phyloP scores from a whole-genome alignment of 2,888 invertebrate species.

The Palloptera scutellata region DNA sequence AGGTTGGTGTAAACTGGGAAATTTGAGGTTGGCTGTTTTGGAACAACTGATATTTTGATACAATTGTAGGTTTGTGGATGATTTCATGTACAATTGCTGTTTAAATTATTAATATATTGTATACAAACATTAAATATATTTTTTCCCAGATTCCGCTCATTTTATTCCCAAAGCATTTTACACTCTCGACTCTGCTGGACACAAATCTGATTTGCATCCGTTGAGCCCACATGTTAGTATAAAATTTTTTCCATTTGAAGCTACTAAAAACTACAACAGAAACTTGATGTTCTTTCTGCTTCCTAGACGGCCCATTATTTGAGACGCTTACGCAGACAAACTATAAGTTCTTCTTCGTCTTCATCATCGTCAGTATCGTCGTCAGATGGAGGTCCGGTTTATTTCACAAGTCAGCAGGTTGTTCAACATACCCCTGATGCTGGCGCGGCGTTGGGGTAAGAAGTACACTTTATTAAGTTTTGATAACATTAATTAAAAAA shows the following conservation, averaged over 20 bases:
- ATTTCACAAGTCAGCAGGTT: conserved; percentile 38
- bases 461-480: neutral
- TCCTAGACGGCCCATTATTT: conserved; percentile 43
- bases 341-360: conserved; percentile 40
- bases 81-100: no score
- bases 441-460: neutral
- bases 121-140: neutral
- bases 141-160: conserved; percentile 49
- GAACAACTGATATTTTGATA: no score
- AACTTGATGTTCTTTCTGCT: conserved; percentile 2
- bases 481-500: conserved; percentile 12
- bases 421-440: conserved; percentile 25
- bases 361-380: conserved; percentile 46
- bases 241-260: neutral
- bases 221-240: conserved; percentile 51
- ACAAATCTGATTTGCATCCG: conserved; percentile 52
- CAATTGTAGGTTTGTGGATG: no score
- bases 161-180: conserved; percentile 57
- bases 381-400: conserved; percentile 41
- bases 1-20: no score
- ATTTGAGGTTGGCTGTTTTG: no score
- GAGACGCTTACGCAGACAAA: conserved; percentile 53
- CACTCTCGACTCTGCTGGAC: conserved; percentile 56
- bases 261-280: neutral
- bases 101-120: no score